phyloP scores from a whole-genome alignment of 2,888 invertebrate species.

The Cetonia aurata region DNA sequence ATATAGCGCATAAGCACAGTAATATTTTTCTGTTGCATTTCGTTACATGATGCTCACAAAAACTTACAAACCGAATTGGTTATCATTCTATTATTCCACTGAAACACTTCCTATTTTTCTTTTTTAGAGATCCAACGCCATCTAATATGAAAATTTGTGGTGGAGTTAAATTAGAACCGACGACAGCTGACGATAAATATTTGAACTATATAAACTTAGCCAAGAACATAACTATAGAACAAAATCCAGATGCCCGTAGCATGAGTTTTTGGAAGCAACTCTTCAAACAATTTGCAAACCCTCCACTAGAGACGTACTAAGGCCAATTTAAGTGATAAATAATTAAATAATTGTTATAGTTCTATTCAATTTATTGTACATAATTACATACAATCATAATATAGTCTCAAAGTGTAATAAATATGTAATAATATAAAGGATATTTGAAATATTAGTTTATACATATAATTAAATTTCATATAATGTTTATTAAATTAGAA shows the following conservation, averaged over 20 bases:
- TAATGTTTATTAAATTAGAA: too few relatives aligned
- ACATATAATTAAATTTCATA: too few relatives aligned
- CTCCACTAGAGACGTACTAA: slow-evolving; percentile 29
- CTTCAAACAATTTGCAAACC: slow-evolving; percentile 13
- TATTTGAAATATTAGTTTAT: too few relatives aligned
- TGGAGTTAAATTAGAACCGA: slow-evolving; percentile 49
- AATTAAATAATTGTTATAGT: not conserved
- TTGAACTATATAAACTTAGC: slow-evolving; percentile 23
- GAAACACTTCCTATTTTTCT: slow-evolving; percentile 38
- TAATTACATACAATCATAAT: too few relatives aligned
- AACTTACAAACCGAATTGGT: too few relatives aligned
- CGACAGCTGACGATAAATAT: not conserved
- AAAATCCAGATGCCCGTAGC: slow-evolving; percentile 1
- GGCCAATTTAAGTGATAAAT: slow-evolving; percentile 15
- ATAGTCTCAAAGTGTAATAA: too few relatives aligned
- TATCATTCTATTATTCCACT: slow-evolving; percentile 50
- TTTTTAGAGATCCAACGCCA: slow-evolving; percentile 61
- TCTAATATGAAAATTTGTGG: slow-evolving; percentile 48
- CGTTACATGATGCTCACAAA: too few relatives aligned
- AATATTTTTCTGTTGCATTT: not conserved
- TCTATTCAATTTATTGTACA: too few relatives aligned
- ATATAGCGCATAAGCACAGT: too few relatives aligned
- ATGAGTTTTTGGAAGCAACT: slow-evolving; percentile 33
- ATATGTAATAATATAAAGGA: too few relatives aligned
- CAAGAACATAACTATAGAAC: not conserved